Evolutionary conservation across 2,888 invertebrate species (phyloP), one percentile per base, ranked within the genome.

Genomic region (Palloptera scutellata): DNA sequence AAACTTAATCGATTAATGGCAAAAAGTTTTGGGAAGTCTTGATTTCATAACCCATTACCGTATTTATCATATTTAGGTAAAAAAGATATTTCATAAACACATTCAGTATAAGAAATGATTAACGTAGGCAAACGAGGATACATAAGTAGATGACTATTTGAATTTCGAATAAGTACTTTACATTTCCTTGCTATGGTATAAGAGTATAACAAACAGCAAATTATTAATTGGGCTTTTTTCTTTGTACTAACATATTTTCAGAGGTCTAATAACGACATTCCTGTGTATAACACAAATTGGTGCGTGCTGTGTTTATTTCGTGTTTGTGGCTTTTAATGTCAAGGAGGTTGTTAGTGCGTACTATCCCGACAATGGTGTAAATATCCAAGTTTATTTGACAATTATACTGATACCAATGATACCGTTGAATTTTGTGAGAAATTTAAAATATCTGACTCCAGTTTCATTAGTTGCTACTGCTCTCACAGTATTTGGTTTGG

Each of bases 301-400:
- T 60, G 97, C 97, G 86, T 97, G 97, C 86, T 97, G 96, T 86
- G 96, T 97, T 9, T 97, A 97, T 86, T 94, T 96, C 83, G 90
- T 97, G 54, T 97, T 97, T 87, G 94, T 97, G 68, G 93, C 96
- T 5, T 90, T 92, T 72, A 96, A 94, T 86, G 84, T 96, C 1
- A 89, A 92, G 85, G 91, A 93, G 79, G 89, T 91, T 1, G 86
- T 91, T 77, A 87, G 86, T 70, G 89, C 89, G 80, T 89, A 90
- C 79, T 89, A 86, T 70, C 79, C 89, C 74, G 86, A 89, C 71
- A 64, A 64, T 58, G 48, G 42, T 58, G 84, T 91, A 67, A 87
- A 88, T 79, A 87, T 92, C 13, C 88, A 90, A 80, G 87, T 90
- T 78, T 94, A 92, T 82, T 86, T 94, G 80, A 85, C 89, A 60